Evolutionary conservation across 2,797 vertebrate species (phyloP).

Genomic region (Streptopelia turtur): DNA sequence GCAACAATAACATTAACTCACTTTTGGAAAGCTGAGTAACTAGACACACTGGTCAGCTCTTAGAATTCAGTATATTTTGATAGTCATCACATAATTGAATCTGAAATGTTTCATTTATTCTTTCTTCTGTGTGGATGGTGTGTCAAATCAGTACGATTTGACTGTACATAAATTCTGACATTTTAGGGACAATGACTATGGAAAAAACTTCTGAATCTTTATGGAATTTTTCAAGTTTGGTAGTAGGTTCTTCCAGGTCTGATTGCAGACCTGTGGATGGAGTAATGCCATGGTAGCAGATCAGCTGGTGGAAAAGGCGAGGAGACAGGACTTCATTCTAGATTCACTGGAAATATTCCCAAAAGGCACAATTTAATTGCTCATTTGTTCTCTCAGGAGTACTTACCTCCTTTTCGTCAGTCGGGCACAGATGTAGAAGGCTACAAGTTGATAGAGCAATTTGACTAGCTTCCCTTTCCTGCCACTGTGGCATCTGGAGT

Average conservation of each 20-base stretch:
- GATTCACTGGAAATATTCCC: not conserved
- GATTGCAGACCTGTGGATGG: not conserved
- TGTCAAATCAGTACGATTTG: constrained; percentile 35
- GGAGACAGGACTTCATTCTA: not conserved
- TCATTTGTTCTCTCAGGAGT: not conserved
- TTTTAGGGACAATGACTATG: constrained; percentile 1
- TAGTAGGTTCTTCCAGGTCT: not conserved
- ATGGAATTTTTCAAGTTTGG: not conserved
- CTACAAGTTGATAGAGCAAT: not conserved
- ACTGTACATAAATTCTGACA: constrained; percentile 14
- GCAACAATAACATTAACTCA: constrained; percentile 15
- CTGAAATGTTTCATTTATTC: constrained; percentile 41
- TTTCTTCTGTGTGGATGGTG: not conserved
- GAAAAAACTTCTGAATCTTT: not conserved
- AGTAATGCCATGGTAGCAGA: not conserved
- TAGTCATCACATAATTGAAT: constrained; percentile 23
- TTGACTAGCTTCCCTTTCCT: not conserved
- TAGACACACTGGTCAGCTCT: not conserved
- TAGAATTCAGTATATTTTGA: constrained; percentile 42
- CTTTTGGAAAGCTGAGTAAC: constrained; percentile 25
- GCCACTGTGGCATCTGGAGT: not conserved
- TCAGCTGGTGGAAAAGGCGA: not conserved
- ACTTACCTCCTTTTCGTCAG: not conserved
- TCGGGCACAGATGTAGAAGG: not conserved
- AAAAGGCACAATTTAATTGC: not conserved